Evolutionary conservation across 2,113 vertebrate species (phyloP), one percentile per base, ranked within the genome.

Genomic region (Hydrochoerus hydrochaeris): DNA sequence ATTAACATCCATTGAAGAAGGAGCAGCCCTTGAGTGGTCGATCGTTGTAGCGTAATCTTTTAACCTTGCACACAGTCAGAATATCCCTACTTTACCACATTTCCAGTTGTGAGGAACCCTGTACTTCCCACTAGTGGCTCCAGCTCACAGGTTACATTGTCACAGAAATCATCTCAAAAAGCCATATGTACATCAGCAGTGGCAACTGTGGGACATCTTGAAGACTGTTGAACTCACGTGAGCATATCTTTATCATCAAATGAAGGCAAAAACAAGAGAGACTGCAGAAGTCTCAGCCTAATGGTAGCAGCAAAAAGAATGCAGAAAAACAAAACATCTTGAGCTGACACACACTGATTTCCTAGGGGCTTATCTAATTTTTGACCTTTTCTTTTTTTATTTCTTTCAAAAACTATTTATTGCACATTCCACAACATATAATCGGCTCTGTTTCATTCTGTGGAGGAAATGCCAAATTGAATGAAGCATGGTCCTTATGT

Each of bases 351-450:
- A 57, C 71, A 54, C 26, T 67, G 85, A n/a, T 46, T 95, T 98
- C 95, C 85, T 94, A 65, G 35, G 26, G 52, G 46, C 49, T 97
- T 96, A 96, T 93, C 77, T 82, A 90, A 97, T 97, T 97, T 97
- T 96, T 54, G 65, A 95, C 71, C 95, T 93, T 97, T 97, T 95
- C 96, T 96, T 97, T 94, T 94, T 89, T 97, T 96, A 96, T 96
- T 97, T 97, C 94, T 95, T 97, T 97, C 94, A 85, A 87, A 85
- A 95, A 95, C 82, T 92, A 97, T 88, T 96, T 95, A 94, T 88
- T 87, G 95, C 95, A 89, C 52, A 93, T 30, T 26, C 67, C 81
- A 85, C 84, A 63, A 78, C 0, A 8, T 78, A 46, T 82, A 97
- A 94, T 88, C 69, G 83, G 77, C 95, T 97, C 85, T 96, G 85